phyloP scores from a whole-genome alignment of 2,113 vertebrate genomes.

The Mirounga angustirostris region DNA sequence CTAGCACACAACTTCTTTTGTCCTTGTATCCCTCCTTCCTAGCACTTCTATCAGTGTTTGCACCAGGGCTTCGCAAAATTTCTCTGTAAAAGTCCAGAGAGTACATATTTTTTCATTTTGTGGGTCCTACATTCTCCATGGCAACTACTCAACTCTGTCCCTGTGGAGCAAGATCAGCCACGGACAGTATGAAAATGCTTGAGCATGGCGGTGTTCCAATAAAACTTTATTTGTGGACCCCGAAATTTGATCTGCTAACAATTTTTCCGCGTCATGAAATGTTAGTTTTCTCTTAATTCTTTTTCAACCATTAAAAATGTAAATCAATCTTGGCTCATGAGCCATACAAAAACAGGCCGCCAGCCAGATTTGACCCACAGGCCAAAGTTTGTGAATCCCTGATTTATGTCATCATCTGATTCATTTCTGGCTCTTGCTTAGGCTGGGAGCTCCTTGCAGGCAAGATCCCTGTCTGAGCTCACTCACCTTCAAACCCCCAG shows the following conservation, averaged over 20 bases:
- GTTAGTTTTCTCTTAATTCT: neutral
- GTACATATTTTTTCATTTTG: neutral
- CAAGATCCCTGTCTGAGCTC: neutral
- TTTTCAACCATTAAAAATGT: neutral
- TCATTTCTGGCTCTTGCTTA: neutral
- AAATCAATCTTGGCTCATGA: neutral
- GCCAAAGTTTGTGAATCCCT: neutral
- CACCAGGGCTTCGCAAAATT: neutral
- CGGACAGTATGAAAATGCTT: neutral
- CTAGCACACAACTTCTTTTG: neutral
- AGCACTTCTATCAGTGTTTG: neutral
- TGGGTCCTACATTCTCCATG: neutral
- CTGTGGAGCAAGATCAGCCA: neutral
- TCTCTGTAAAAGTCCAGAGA: neutral
- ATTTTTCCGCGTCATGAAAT: neutral
- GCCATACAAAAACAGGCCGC: neutral
- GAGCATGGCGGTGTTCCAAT: neutral
- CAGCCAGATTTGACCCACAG: accelerated
- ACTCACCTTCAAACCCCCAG: neutral
- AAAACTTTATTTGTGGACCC: neutral
- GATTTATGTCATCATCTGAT: neutral
- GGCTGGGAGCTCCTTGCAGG: neutral
- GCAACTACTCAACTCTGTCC: neutral
- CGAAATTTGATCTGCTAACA: neutral
- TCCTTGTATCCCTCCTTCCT: neutral